Base-by-base conservation (phyloP, 53 echinoderm and acorn worm species). In the Actinopyga echinites region DNA sequence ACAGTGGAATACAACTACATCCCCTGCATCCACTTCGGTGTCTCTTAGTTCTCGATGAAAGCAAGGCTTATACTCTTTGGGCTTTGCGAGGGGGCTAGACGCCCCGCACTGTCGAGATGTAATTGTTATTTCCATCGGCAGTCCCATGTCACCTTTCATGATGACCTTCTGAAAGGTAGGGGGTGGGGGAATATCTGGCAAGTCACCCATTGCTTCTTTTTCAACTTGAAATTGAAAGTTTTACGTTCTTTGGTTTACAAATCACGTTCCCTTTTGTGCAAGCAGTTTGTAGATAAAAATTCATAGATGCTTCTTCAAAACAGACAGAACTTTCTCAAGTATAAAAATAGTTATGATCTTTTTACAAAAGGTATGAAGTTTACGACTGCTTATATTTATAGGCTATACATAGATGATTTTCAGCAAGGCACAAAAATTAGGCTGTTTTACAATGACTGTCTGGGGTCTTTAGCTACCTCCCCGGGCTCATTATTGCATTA, bases 1-100 rank as follows among this genome's bases (percentile, higher is more conserved):
- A 24, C 89, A 89, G 69, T 94, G 86, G 74, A 95, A 99, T 30
- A 92, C 90, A 10, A 94, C 99, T 49, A 95, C 85, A 66, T 99
- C 94, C 0, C 99, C 99, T 53, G 92, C 92, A 75, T 99, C 94
- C 5, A 95, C 92, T 82, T 99, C 99, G 0, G 89, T 81, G 71
- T 95, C 92, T 3, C 86, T 86, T 32, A 99, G 88, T 86, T 95
- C 90, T 8, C 94, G 89, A 79, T 86, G 88, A 67, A 99, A 95
- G 73, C 91, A 88, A 0, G 99, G 99, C 44, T 80, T 85, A 58
- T 73, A 79, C 77, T 96, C 96, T 79, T 80, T 66, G 35, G 87
- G 90, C 52, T 87, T 84, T 62, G 86, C 82, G 31, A 84, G 83
- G 28, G 74, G 84, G 36, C 89, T 88, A 54, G 63, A 35, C 0